These are phyloP conservation scores for Malurus cyaneus DNA, from an alignment of 2,113 vertebrate genomes.

Conservation along the genomic window DNA sequence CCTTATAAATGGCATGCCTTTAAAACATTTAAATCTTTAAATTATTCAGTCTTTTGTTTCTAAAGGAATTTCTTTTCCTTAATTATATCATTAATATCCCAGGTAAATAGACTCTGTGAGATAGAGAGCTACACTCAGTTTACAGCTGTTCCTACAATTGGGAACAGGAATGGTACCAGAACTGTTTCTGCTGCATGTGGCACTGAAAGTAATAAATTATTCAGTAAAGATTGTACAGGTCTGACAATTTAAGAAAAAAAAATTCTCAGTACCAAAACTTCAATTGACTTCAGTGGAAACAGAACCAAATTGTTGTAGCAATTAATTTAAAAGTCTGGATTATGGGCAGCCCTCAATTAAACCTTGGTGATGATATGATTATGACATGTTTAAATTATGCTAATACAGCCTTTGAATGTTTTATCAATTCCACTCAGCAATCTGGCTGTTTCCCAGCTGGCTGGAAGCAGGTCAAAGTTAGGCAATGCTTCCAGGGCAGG, in stretches of 20 bases:
- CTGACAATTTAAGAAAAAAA: not conserved
- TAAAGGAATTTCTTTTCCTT: not conserved
- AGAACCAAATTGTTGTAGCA: not conserved
- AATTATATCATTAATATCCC: not conserved
- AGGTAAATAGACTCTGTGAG: not conserved
- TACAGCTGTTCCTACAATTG: not conserved
- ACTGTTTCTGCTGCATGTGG: not conserved
- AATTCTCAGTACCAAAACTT: not conserved
- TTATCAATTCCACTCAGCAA: slow-evolving; percentile 17
- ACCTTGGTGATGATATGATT: not conserved
- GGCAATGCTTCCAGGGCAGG: not conserved
- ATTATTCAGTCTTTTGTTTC: not conserved
- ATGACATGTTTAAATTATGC: not conserved
- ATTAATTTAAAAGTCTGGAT: not conserved
- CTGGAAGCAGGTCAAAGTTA: slow-evolving; percentile 20
- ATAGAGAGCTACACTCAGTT: not conserved
- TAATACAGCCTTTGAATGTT: not conserved
- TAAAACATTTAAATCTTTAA: not conserved
- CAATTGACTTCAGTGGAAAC: not conserved
- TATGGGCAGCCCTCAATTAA: not conserved
- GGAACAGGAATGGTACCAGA: not conserved
- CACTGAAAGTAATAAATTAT: not conserved
- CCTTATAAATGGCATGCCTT: not conserved
- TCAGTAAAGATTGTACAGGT: not conserved
- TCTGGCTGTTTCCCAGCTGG: not conserved